Percentiles rank a stretch among this genome's conserved stretches.
Evolutionary conservation across 2,888 invertebrate species (phyloP).

Genomic region (Cryptocheilus praepositus): DNA sequence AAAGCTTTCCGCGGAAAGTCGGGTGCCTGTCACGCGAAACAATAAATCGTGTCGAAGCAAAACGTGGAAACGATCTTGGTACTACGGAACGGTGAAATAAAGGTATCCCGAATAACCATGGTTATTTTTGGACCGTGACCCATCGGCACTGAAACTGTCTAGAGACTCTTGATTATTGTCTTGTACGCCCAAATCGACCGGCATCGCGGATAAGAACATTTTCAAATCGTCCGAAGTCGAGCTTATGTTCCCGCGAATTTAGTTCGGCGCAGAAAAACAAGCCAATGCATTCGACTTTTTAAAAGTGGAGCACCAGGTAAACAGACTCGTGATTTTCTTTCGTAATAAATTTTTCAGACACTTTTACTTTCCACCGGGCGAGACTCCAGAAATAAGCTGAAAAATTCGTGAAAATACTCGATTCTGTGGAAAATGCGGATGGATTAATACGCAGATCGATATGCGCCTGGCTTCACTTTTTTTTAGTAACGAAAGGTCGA

Average conservation of each 20-base stretch:
- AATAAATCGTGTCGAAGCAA: conserved; percentile 55
- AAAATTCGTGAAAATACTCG: too few species aligned
- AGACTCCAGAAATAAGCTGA: too few species aligned
- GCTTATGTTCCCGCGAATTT: too few species aligned
- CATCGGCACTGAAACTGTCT: conserved; percentile 47
- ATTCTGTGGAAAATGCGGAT: too few species aligned
- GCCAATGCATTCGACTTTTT: too few species aligned
- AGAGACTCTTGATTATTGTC: conserved; percentile 43
- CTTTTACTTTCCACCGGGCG: too few species aligned
- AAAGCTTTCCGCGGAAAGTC: conserved; percentile 43
- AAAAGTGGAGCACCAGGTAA: too few species aligned
- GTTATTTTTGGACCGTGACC: conserved; percentile 57
- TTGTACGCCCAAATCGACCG: not conserved
- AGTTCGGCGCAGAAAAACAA: too few species aligned
- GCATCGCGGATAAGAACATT: not conserved
- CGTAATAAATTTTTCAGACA: conserved; percentile 21
- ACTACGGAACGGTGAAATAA: conserved; percentile 47
- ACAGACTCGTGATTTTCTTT: conserved; percentile 28
- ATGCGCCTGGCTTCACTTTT: too few species aligned
- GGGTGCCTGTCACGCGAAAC: conserved; percentile 36
- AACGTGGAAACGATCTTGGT: too few species aligned
- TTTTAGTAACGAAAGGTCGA: too few species aligned
- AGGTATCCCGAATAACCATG: conserved; percentile 53
- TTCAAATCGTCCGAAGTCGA: conserved; percentile 8
- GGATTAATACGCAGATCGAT: too few species aligned